Conservation (phyloP, 2,113 vertebrate species). For the Ivindomyrus marchei region DNA sequence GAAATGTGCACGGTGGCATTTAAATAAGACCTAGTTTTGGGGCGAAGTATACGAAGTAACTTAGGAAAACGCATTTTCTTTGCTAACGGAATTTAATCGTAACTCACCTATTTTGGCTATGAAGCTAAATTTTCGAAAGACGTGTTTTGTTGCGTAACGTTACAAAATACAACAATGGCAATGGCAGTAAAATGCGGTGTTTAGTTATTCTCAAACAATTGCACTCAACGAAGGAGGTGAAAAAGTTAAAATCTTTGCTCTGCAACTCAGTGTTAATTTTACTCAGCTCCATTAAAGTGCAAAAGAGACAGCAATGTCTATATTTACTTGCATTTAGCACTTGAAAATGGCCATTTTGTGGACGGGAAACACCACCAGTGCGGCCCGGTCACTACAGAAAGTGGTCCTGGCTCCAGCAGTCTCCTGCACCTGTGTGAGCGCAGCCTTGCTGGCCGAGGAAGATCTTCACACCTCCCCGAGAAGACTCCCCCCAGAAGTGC, state of each 20-base stretch:
- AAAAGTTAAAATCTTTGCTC: background rate
- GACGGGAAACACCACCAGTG: background rate
- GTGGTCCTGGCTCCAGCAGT: background rate
- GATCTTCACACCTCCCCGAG: constrained; percentile 16
- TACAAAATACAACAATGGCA: background rate
- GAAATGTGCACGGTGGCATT: background rate
- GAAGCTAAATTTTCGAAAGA: background rate
- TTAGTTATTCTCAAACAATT: background rate
- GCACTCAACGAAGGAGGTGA: background rate
- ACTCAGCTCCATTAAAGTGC: background rate
- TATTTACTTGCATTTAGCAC: background rate
- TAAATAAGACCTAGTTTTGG: background rate
- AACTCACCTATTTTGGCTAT: background rate
- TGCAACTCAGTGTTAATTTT: background rate
- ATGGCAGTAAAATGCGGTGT: background rate
- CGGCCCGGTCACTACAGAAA: background rate
- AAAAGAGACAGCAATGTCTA: background rate
- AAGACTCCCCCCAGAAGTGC: background rate
- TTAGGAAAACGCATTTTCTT: background rate
- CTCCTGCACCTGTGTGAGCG: constrained; percentile 3
- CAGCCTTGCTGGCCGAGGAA: background rate
- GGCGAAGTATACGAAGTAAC: background rate
- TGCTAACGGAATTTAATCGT: background rate
- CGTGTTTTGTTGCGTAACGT: background rate
- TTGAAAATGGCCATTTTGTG: background rate